Base-by-base conservation (phyloP, 2,113 vertebrate species). In the Gila orcuttii region DNA sequence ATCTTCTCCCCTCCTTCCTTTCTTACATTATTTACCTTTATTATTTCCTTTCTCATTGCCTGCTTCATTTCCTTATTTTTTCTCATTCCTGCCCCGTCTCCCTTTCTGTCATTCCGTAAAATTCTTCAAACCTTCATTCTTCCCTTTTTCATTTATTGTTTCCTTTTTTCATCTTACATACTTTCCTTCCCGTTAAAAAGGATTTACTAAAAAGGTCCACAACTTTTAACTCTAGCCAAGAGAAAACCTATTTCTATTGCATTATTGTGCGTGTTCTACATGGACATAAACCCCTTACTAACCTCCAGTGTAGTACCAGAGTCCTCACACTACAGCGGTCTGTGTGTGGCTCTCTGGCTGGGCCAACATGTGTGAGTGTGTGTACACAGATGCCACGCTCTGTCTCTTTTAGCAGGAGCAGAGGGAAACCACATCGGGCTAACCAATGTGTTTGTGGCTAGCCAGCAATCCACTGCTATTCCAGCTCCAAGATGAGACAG, bases 361-460 rank as follows among this genome's bases (percentile, higher is more conserved):
- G 25, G 13, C 57, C 69, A 73, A 76, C 74, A 73, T 17, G 36
- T n/a, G 76, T 79, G 66, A 31, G 66, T 78, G 62, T 82, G 25
- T 68, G 69, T 47, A n/a, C 17, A 75, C n/a, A 76, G 23, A 81
- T 66, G 79, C 79, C 42, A 68, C 2, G 42, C 25, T 28, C 60
- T 6, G 42, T 4, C 21, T 52, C 82, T 47, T 84, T 7, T 19
- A 57, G 64, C 66, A 47, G 10, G 42, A 66, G 66, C 79, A 73
- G 79, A 88, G 80, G 36, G 45, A 33, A 76, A 76, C 68, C 77
- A 85, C 83, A 85, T 84, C 33, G 76, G 55, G 19, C 42, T 62
- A 80, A 84, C 23, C 82, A 57, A 10, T 47, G 62, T 31, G 77
- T 75, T 45, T 76, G 68, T 87, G 76, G 86, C 55, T 64, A 42